Percentiles rank a stretch among this genome's conserved stretches.
Conservation (phyloP, 2,797 vertebrate species). For the Vultur gryphus region DNA sequence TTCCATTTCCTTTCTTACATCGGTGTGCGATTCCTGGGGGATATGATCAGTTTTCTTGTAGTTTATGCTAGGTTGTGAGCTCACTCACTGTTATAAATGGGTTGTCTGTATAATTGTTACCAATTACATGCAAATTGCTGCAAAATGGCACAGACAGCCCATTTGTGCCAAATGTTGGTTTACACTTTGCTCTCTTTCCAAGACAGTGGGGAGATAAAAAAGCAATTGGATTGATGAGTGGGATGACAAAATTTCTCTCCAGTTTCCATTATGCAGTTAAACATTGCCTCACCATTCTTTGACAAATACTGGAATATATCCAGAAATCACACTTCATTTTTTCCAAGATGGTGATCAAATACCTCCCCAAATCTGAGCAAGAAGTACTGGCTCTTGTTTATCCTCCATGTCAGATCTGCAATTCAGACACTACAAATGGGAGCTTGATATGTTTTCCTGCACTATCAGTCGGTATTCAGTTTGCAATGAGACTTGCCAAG, state of each 20-base stretch:
- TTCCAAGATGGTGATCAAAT: conserved; percentile 54
- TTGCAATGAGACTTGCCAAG: not conserved
- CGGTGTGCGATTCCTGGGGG: not conserved
- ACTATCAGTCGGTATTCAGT: not conserved
- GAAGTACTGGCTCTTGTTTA: conserved; percentile 26
- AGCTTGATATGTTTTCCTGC: conserved; percentile 6
- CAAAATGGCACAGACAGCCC: conserved; percentile 55
- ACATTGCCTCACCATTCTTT: conserved; percentile 56
- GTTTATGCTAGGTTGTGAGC: conserved; percentile 29
- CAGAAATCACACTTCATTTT: conserved; percentile 70
- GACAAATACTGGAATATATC: conserved; percentile 43
- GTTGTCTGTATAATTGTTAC: conserved; percentile 55
- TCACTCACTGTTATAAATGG: conserved; percentile 38
- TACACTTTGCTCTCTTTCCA: conserved; percentile 69
- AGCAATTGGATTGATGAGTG: conserved; percentile 55
- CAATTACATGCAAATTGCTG: conserved; percentile 57
- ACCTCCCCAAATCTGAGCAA: conserved; percentile 26
- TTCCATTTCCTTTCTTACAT: conserved; percentile 17
- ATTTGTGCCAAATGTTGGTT: conserved; percentile 64
- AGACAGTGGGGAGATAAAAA: conserved; percentile 67
- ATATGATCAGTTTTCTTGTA: not conserved
- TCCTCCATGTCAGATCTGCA: conserved; percentile 37
- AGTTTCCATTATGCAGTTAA: conserved; percentile 69
- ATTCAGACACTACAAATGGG: conserved; percentile 53
- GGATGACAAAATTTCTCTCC: conserved; percentile 56